Conservation (phyloP, 2,888 invertebrate species). For the Drosophila diplacantha region DNA sequence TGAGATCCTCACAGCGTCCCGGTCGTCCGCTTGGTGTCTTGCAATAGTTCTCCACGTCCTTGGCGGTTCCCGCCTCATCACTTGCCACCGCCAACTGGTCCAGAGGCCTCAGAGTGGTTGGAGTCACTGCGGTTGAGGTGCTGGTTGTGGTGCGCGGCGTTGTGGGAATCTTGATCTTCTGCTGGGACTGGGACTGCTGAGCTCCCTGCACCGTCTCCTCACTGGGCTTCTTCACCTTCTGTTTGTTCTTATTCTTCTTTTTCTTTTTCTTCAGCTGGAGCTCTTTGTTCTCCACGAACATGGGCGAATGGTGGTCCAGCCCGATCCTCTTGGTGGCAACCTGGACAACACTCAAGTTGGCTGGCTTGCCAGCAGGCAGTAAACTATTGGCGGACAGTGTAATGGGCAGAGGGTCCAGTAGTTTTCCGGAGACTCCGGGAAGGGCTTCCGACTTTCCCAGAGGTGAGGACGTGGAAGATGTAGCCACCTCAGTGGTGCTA, state of each 20-base stretch:
- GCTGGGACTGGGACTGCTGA: constrained; percentile 55
- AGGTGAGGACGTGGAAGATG: constrained; percentile 6
- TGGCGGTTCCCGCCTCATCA: constrained; percentile 77
- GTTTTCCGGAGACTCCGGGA: constrained; percentile 53
- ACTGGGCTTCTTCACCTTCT: constrained; percentile 73
- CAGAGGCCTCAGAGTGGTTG: constrained; percentile 44
- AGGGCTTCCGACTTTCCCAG: constrained; percentile 33
- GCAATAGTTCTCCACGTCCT: constrained; percentile 83
- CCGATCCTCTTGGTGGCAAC: constrained; percentile 68
- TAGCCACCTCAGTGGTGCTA: constrained; percentile 23
- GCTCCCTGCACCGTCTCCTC: constrained; percentile 47
- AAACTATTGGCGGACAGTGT: constrained; percentile 60
- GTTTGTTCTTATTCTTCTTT: constrained; percentile 74
- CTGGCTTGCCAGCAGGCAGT: constrained; percentile 54
- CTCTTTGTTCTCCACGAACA: constrained; percentile 75
- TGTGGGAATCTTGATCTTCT: constrained; percentile 66
- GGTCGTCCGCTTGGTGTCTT: constrained; percentile 88
- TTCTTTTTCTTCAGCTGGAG: constrained; percentile 74
- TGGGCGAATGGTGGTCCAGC: constrained; percentile 55
- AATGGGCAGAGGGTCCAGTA: constrained; percentile 49
- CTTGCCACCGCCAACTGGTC: constrained; percentile 75
- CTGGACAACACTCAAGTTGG: constrained; percentile 53
- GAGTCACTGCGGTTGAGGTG: neutral
- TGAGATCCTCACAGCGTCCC: constrained; percentile 91
- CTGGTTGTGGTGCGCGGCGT: constrained; percentile 70